These are phyloP conservation scores for Aleiodes sp. DNA, from an alignment of 1,140 invertebrate genomes.

Conservation along the genomic window DNA sequence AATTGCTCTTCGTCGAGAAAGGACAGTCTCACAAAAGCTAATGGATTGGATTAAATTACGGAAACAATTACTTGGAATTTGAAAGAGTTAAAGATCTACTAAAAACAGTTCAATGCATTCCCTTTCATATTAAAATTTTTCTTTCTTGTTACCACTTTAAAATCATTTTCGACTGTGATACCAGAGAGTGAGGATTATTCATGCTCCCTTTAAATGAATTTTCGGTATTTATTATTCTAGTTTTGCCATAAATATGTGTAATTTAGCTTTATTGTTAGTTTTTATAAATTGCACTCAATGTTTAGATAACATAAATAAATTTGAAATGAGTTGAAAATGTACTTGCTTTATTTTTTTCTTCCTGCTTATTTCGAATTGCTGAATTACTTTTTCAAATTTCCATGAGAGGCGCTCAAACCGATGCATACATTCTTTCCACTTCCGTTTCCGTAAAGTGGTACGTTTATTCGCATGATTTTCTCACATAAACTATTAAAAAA, in stretches of 20 bases:
- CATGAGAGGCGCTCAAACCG: neutral
- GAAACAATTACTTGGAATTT: constrained; percentile 50
- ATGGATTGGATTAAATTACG: constrained; percentile 64
- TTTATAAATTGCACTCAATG: too few species aligned
- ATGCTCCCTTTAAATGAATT: constrained; percentile 2
- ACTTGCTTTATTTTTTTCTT: too few species aligned
- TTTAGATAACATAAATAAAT: too few species aligned
- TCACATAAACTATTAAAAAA: neutral
- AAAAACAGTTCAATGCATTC: neutral
- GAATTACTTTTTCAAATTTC: neutral
- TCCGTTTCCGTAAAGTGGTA: constrained; percentile 10
- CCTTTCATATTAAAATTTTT: neutral
- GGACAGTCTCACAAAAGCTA: constrained; percentile 58
- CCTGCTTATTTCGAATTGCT: neutral
- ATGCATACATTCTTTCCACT: neutral
- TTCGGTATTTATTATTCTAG: neutral
- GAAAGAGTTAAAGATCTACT: constrained; percentile 25
- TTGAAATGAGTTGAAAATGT: too few species aligned
- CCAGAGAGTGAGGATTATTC: too few species aligned
- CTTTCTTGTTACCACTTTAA: neutral
- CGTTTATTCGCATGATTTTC: neutral
- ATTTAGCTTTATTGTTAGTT: too few species aligned
- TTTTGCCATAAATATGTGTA: too few species aligned
- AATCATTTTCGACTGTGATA: constrained; percentile 16
- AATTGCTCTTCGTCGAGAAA: constrained; percentile 62